Base-by-base conservation (phyloP, 2,797 vertebrate species). In the Esox masquinongy region DNA sequence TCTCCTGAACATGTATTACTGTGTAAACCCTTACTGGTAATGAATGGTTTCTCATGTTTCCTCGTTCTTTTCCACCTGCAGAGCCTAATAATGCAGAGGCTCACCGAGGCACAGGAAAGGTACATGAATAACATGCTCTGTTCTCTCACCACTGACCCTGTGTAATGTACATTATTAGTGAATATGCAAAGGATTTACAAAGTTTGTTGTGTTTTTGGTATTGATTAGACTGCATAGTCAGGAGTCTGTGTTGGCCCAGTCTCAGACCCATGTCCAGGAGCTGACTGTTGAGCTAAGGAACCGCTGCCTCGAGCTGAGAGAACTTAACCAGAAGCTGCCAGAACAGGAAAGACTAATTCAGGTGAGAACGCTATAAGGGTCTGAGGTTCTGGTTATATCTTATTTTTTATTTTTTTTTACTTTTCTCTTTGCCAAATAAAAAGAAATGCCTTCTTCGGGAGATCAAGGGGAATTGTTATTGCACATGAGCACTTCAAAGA, bases 61-160 rank as follows among this genome's bases (percentile, higher is more conserved):
- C 31, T 17, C 17, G 0, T 66, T 67, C 63, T 5, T 24, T 68
- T 2, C n/a, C 59, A 79, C 86, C 80, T 82, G 75, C 86, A 99
- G 97, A 93, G 73, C 70, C 92, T 91, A 84, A 80, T 92, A 56
- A 50, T 89, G 74, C 92, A 95, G 87, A 94, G 94, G 87, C 89
- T 97, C 72, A 83, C 90, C 70, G 94, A 94, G 74, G 81, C 94
- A 78, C 93, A 93, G 79, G 90, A 93, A 86, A 92, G 91, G 97
- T 98, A 94, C 96, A 94, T 16, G 24, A 90, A 11, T 31, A n/a
- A 2, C n/a, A 7, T 12, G 15, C 34, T 64, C 3, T 16, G 36
- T 47, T 11, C 3, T 12, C 11, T 47, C 43, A 1, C 3, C 12
- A 14, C 12, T 47, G 43, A 47, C 43, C 43, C 43, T 47, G 12